Conservation (phyloP, 2,113 vertebrate species). For the Isurus oxyrinchus region DNA sequence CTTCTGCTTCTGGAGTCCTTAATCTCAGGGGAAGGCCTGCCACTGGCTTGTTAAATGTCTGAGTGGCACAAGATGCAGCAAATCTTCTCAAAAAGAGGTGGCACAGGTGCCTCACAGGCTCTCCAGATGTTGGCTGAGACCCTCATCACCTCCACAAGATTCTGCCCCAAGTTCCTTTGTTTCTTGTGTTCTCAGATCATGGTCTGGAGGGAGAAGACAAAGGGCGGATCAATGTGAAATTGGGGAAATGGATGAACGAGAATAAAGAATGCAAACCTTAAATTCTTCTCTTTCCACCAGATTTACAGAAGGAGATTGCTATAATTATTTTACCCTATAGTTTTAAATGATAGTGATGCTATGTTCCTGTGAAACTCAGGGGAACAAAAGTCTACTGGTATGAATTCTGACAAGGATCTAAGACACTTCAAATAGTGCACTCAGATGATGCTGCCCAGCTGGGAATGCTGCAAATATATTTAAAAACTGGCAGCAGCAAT, state of each 20-base stretch:
- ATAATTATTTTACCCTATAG: neutral
- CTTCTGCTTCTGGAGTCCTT: too few species aligned
- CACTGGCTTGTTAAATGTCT: too few species aligned
- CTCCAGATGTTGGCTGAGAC: too few species aligned
- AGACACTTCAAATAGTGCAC: neutral
- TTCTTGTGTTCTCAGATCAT: neutral
- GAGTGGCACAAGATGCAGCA: too few species aligned
- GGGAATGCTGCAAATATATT: neutral
- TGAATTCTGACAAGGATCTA: neutral
- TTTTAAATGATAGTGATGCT: neutral
- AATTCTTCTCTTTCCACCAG: neutral
- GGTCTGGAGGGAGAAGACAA: neutral
- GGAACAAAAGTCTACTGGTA: neutral
- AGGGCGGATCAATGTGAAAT: neutral
- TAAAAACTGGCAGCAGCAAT: neutral
- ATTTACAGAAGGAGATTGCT: neutral
- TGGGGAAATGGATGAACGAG: neutral
- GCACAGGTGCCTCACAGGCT: too few species aligned
- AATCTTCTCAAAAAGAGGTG: too few species aligned
- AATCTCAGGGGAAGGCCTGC: too few species aligned
- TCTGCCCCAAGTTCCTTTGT: too few species aligned
- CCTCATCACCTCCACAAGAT: too few species aligned
- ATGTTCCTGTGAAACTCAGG: neutral
- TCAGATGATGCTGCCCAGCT: neutral
- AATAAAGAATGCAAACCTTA: neutral